phyloP scores from a whole-genome alignment of 2,797 vertebrate species.

The Champsocephalus gunnari region DNA sequence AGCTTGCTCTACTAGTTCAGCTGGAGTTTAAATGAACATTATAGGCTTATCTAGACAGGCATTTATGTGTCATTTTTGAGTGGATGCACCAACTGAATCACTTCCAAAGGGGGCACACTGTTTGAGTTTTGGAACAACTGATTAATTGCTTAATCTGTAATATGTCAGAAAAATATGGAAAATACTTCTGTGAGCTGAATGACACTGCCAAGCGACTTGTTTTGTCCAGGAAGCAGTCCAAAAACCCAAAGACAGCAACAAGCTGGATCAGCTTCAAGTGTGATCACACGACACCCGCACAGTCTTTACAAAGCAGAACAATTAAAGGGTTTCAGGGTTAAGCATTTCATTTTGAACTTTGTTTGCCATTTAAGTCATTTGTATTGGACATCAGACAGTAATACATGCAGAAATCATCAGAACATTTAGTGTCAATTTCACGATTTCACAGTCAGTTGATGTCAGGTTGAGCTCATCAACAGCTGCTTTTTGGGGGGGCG shows the following conservation, averaged over 20 bases:
- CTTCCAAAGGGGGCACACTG: neutral
- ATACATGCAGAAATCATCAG: neutral
- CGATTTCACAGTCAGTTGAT: neutral
- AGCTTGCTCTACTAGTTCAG: slow-evolving; percentile 23
- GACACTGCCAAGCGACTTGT: neutral
- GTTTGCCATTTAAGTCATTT: neutral
- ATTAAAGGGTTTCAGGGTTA: neutral
- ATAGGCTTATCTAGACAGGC: slow-evolving; percentile 5
- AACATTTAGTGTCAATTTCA: neutral
- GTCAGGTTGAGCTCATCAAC: slow-evolving; percentile 43
- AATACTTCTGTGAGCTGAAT: neutral
- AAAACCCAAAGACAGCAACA: neutral
- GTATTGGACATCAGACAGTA: neutral
- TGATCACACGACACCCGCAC: neutral
- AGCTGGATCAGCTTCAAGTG: neutral
- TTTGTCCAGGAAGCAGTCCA: neutral
- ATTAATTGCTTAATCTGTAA: neutral
- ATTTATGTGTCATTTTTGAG: slow-evolving; percentile 1
- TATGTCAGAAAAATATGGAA: neutral
- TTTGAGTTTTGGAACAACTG: neutral
- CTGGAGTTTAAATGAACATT: slow-evolving; percentile 27
- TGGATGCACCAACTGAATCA: neutral
- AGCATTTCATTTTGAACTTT: neutral
- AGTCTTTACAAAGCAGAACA: neutral
- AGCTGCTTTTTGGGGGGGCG: slow-evolving; percentile 45